These are phyloP conservation scores for Ondatra zibethicus DNA, from an alignment of 2,113 vertebrate genomes.

Conservation along the genomic window DNA sequence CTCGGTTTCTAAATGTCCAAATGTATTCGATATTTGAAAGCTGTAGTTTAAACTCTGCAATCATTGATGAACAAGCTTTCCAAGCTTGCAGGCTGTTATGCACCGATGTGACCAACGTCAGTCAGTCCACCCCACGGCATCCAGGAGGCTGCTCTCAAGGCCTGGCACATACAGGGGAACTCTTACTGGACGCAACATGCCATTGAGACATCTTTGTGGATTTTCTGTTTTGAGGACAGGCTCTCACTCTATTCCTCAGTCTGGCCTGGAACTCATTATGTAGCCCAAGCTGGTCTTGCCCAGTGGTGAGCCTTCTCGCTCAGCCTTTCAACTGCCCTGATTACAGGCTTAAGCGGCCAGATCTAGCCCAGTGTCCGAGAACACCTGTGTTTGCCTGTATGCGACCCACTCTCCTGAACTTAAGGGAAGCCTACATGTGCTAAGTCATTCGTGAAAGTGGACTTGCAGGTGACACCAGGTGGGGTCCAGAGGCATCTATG, in stretches of 20 bases:
- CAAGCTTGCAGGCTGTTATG: neutral
- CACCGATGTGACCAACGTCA: neutral
- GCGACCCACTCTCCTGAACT: neutral
- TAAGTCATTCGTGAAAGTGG: too few relatives aligned
- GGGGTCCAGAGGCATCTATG: neutral
- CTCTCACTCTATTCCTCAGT: neutral
- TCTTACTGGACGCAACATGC: neutral
- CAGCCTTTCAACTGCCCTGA: too few relatives aligned
- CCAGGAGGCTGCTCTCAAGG: neutral
- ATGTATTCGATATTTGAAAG: constrained; percentile 32
- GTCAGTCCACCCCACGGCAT: too few relatives aligned
- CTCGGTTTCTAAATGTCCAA: constrained; percentile 34
- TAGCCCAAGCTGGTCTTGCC: neutral
- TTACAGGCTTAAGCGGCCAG: neutral
- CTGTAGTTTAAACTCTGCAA: neutral
- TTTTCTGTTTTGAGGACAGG: neutral
- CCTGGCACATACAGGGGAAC: fast-evolving
- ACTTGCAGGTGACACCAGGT: neutral
- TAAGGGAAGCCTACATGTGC: neutral
- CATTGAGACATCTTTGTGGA: neutral
- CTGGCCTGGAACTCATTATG: neutral
- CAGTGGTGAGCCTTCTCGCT: neutral
- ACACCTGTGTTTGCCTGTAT: too few relatives aligned
- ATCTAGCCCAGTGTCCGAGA: neutral
- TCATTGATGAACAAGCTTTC: neutral